Evolutionary conservation across 2,797 vertebrate genomes (phyloP).

Genomic region (Glossophaga mutica): DNA sequence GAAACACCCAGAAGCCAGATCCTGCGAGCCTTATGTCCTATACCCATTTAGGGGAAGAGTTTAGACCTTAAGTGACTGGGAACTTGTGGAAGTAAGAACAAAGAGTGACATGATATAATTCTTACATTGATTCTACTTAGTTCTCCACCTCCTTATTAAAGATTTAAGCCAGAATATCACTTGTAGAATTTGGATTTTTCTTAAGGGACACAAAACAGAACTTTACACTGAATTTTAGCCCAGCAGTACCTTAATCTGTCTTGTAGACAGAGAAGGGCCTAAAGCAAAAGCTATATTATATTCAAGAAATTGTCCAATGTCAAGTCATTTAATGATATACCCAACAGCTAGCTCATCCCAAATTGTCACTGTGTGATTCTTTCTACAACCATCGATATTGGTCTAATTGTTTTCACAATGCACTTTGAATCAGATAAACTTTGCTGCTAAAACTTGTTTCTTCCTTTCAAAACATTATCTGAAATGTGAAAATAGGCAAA

Average conservation of each 20-base stretch:
- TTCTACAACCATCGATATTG: neutral
- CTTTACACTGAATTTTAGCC: neutral
- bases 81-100: neutral
- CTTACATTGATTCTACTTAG: neutral
- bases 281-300: neutral
- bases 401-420: neutral
- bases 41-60: accelerated
- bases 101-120: neutral
- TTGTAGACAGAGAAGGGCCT: neutral
- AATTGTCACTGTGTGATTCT: neutral
- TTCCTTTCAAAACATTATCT: neutral
- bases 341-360: neutral
- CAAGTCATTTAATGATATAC: neutral
- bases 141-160: neutral
- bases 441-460: neutral
- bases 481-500: neutral
- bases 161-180: neutral
- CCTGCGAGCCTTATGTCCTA: accelerated
- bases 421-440: neutral
- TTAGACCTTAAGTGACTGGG: neutral
- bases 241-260: neutral
- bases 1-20: neutral
- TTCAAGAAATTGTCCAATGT: slow-evolving; percentile 20
- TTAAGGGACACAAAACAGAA: neutral
- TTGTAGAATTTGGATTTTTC: neutral